Conservation (phyloP, 2,797 vertebrate genomes). For the Mico argentatus region DNA sequence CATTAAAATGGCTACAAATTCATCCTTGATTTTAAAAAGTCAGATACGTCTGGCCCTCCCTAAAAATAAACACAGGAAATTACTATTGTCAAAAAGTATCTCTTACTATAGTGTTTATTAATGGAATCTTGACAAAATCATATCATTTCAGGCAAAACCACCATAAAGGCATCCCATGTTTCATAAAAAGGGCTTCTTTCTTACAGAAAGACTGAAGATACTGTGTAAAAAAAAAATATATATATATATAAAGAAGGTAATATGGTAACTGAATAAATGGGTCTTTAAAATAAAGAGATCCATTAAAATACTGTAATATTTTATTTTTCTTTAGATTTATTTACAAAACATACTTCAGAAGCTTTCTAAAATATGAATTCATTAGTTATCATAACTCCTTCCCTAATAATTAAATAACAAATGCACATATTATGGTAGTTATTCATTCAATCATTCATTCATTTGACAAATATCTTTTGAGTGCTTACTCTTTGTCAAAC, state of each 20-base stretch:
- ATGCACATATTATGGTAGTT: background rate
- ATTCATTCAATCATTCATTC: background rate
- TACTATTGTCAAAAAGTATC: background rate
- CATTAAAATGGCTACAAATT: background rate
- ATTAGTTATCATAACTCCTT: background rate
- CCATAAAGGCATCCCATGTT: background rate
- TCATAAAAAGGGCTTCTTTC: background rate
- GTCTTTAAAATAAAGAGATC: background rate
- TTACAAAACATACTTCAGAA: conserved; percentile 1
- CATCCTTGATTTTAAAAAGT: background rate
- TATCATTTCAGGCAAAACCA: background rate
- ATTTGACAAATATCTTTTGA: background rate
- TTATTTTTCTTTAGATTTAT: background rate
- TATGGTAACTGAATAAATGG: background rate
- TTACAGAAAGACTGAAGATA: background rate
- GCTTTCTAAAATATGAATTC: background rate
- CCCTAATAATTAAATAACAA: background rate
- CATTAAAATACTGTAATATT: background rate
- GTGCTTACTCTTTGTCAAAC: background rate
- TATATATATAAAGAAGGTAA: background rate
- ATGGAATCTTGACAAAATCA: background rate
- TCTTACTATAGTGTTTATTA: background rate
- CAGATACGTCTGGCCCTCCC: background rate
- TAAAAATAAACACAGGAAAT: background rate
- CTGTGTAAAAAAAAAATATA: background rate